These are phyloP conservation scores for Volucella bombylans DNA, from an alignment of 2,888 invertebrate species.

Conservation along the genomic window DNA sequence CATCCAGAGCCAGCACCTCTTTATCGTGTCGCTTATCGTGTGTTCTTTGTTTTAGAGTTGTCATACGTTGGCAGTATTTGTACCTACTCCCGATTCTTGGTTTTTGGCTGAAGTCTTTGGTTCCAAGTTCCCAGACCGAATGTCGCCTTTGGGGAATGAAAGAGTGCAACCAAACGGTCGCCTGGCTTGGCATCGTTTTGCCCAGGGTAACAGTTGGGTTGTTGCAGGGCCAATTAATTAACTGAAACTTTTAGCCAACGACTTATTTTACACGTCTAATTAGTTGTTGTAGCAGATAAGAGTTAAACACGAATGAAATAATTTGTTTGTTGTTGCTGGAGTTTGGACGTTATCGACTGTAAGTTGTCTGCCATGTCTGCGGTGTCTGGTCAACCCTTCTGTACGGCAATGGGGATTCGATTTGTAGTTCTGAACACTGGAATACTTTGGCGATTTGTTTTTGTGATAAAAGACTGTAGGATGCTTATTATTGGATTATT, in stretches of 20 bases:
- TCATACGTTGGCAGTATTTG: slow-evolving; percentile 30
- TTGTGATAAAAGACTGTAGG: slow-evolving; percentile 17
- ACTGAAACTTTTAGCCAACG: slow-evolving; percentile 76
- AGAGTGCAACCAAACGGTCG: not conserved
- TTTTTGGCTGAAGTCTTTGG: not conserved
- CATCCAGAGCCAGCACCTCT: slow-evolving; percentile 42
- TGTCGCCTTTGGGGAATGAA: slow-evolving; percentile 59
- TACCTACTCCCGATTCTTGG: slow-evolving; percentile 20
- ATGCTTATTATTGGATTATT: not conserved
- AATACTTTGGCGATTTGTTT: slow-evolving; percentile 14
- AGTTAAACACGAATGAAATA: slow-evolving; percentile 73
- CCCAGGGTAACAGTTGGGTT: slow-evolving; percentile 40
- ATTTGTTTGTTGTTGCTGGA: slow-evolving; percentile 59
- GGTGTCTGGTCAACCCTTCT: no score
- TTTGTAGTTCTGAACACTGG: not conserved
- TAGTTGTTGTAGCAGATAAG: slow-evolving; percentile 79
- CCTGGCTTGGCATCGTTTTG: slow-evolving; percentile 15
- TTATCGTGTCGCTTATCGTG: slow-evolving; percentile 70
- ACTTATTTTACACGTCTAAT: slow-evolving; percentile 81
- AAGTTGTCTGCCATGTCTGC: slow-evolving; percentile 1
- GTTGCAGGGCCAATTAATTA: slow-evolving; percentile 75
- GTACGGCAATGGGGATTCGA: not conserved
- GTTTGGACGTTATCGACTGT: slow-evolving; percentile 19
- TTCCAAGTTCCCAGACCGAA: slow-evolving; percentile 54
- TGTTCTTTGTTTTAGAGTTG: slow-evolving; percentile 65